Base-by-base conservation (phyloP, 2,797 vertebrate species). In the Crocodylus rhombifer region DNA sequence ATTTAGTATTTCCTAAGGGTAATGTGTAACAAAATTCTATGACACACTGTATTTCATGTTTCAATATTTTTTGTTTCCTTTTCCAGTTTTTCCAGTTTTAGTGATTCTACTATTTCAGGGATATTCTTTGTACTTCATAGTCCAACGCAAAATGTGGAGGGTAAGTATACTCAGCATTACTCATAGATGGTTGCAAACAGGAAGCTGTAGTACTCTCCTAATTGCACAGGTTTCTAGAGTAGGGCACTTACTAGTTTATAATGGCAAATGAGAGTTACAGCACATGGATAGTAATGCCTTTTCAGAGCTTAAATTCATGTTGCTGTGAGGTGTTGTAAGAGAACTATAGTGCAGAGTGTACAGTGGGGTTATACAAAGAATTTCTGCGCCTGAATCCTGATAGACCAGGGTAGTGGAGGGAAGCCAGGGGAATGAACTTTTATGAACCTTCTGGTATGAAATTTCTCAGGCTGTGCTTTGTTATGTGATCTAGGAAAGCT, bases 121-220 rank as follows among this genome's bases (percentile, higher is more conserved):
- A 97, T 98, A 98, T 63, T 85, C 97, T 84, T 97, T 98, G 93
- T 97, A 97, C 82, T 98, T 98, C 42, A 97, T 89, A 28, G 4
- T 97, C 84, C 87, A 91, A 74, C 95, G 97, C 67, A 97, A 92
- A 90, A 96, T 98, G 80, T 98, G 97, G 97, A 87, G 92, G 95
- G 97, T 98, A 77, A 96, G 97, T 96, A 88, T 57, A 33, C 15
- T 33, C 65, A 33, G 62, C 28, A 67, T 67, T 33, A 30, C 30
- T 18, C 30, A 33, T 18, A 33, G 6, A 21, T 10, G 9, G 30
- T 20, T 67, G n/a, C 65, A 33, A 67, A 33, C n/a, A 58, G 7
- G 15, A 14, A 30, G 17, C 7, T 60, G 57, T 17, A 3, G 2
- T 1, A 25, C 18, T 57, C 33, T 61, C 77, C 28, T 74, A 67